These are phyloP conservation scores for Drosophila monieri DNA, from an alignment of 2,888 invertebrate species.

Conservation along the genomic window DNA sequence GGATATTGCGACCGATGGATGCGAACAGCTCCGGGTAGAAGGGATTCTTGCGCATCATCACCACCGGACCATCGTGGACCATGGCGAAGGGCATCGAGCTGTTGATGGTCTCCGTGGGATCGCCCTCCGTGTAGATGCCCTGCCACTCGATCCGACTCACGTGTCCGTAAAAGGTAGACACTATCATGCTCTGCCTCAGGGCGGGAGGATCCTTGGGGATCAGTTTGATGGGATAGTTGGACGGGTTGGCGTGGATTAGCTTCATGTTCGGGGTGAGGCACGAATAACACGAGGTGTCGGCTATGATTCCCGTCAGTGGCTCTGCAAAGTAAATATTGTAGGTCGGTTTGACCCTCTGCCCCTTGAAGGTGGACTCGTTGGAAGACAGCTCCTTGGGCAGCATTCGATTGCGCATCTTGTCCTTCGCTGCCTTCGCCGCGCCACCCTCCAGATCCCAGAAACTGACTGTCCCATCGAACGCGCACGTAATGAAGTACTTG, in stretches of 20 bases:
- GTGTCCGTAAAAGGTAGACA: constrained; percentile 79
- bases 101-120: constrained; percentile 86
- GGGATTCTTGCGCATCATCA: constrained; percentile 86
- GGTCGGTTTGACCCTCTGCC: constrained; percentile 87
- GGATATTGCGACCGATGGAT: constrained; percentile 90
- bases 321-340: constrained; percentile 85
- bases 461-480: constrained; percentile 88
- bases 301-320: constrained; percentile 83
- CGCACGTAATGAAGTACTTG: constrained; percentile 87
- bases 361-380: constrained; percentile 87
- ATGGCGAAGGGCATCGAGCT: constrained; percentile 83
- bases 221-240: constrained; percentile 63
- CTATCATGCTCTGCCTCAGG: constrained; percentile 68
- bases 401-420: constrained; percentile 40
- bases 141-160: constrained; percentile 85
- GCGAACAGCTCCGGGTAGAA: constrained; percentile 87
- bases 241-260: constrained; percentile 47
- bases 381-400: constrained; percentile 86
- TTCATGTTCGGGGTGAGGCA: constrained; percentile 46
- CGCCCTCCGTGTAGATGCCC: constrained; percentile 87
- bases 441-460: constrained; percentile 88
- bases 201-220: constrained; percentile 59
- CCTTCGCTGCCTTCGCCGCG: constrained; percentile 45
- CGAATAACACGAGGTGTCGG: constrained; percentile 73
- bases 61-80: constrained; percentile 90